A percentile compares a stretch with the other conserved stretches of the same genome.
These are phyloP conservation scores for Nymphalis c-album DNA, from an alignment of 2,888 invertebrate species.

Conservation along the genomic window DNA sequence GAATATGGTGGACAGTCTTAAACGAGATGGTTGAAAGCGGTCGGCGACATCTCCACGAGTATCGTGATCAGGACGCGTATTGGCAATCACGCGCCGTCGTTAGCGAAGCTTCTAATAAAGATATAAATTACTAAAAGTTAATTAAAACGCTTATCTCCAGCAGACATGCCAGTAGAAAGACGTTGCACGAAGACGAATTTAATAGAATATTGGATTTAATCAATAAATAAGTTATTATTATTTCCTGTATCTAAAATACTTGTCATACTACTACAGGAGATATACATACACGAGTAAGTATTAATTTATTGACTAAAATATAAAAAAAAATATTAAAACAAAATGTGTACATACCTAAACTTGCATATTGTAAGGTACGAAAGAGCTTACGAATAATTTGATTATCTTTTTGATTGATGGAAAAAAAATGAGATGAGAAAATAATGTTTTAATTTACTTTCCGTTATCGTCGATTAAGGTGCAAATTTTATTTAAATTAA, in stretches of 20 bases:
- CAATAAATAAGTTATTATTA: not conserved
- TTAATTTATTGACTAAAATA: too few species aligned
- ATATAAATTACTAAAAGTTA: slow-evolving; percentile 79
- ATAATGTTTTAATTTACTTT: slow-evolving; percentile 24
- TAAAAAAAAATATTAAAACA: too few species aligned
- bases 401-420: slow-evolving; percentile 2
- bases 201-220: not conserved
- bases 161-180: not conserved
- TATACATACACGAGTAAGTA: too few species aligned
- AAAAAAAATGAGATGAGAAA: slow-evolving; percentile 17
- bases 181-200: slow-evolving; percentile 3
- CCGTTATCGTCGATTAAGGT: slow-evolving; percentile 27
- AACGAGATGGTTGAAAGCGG: slow-evolving; percentile 18
- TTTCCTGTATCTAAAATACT: not conserved
- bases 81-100: slow-evolving; percentile 69
- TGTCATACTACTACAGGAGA: too few species aligned
- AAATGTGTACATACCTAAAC: too few species aligned
- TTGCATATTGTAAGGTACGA: too few species aligned
- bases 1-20: slow-evolving; percentile 1
- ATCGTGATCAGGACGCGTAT: slow-evolving; percentile 62
- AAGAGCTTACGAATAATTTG: too few species aligned
- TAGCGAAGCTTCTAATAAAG: slow-evolving; percentile 70
- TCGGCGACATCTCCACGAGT: slow-evolving; percentile 21
- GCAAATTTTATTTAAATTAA: slow-evolving; percentile 24
- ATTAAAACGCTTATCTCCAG: slow-evolving; percentile 73